These are phyloP conservation scores for Leptopilina syphax DNA, from an alignment of 2,888 invertebrate species.

Conservation along the genomic window DNA sequence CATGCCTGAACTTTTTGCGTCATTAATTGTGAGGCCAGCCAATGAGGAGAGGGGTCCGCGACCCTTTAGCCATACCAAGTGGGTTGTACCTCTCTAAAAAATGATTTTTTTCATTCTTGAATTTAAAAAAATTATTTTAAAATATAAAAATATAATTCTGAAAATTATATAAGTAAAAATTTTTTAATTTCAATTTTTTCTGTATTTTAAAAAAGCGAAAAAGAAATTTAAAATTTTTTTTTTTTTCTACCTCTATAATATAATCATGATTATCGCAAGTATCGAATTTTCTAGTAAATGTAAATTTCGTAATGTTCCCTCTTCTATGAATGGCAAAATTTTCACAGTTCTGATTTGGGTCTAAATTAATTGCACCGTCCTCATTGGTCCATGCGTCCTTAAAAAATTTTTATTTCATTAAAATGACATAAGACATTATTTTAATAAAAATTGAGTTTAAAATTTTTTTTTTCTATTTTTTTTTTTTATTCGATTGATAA, in stretches of 20 bases:
- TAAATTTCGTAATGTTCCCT: slow-evolving; percentile 83
- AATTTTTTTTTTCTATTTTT: too few species aligned
- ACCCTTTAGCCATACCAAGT: slow-evolving; percentile 91
- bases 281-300: slow-evolving; percentile 88
- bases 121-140: too few species aligned
- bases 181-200: too few species aligned
- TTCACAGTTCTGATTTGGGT: slow-evolving; percentile 86
- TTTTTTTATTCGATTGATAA: too few species aligned
- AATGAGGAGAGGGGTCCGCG: slow-evolving; percentile 84
- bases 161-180: too few species aligned
- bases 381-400: slow-evolving; percentile 87
- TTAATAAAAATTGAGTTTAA: too few species aligned
- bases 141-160: too few species aligned
- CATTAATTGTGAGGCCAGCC: slow-evolving; percentile 82
- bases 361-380: slow-evolving; percentile 83
- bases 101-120: too few species aligned
- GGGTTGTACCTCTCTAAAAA: slow-evolving; percentile 90
- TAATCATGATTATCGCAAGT: slow-evolving; percentile 90
- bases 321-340: slow-evolving; percentile 79
- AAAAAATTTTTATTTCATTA: slow-evolving; percentile 45
- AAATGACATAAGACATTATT: too few species aligned
- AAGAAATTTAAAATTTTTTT: slow-evolving; percentile 14
- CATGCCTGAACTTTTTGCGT: slow-evolving; percentile 83
- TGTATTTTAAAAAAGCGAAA: too few species aligned
- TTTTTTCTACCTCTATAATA: slow-evolving; percentile 82